Evolutionary conservation across 1,140 invertebrate species (phyloP), one percentile per base, ranked within the genome.

Genomic region (Gonioctena quinquepunctata): DNA sequence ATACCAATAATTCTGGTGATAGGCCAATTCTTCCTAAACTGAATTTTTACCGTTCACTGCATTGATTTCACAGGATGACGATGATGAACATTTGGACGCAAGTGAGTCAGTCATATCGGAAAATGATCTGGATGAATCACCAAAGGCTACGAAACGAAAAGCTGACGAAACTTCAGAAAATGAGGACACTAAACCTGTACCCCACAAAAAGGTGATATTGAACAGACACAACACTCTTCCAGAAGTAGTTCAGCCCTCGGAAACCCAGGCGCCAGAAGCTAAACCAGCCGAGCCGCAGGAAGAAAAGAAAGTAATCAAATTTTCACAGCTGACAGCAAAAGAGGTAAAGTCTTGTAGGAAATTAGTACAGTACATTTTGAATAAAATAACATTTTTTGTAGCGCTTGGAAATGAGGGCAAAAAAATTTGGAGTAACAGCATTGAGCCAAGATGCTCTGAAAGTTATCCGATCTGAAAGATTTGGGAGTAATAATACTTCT

Each of bases 351-450:
- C n/a, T n/a, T n/a, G n/a, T n/a, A n/a, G n/a, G n/a, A n/a, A n/a
- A n/a, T n/a, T n/a, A n/a, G n/a, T n/a, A n/a, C 2, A 7, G 7
- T 49, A 49, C 2, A 7, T 42, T 56, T 69, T 67, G 7, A 49
- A 72, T 63, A 54, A 62, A 66, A 70, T 70, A 61, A 42, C 1
- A 42, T 64, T 68, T 77, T 69, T 76, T 80, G 63, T 66, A 88
- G 80, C 86, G 91, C 63, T 77, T 93, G 57, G 91, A 93, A 81
- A 87, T 93, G 87, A 87, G 92, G 75, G 92, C 92, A 2, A 93
- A 93, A 78, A 90, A 93, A 77, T 94, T 94, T 85, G 92, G 92
- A 23, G 80, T 90, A n/a, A 84, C 88, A 84, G 48, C 87, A 49
- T 85, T 90, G 49, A 76, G 85, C 50, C 80, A 83, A 13, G 83